Evolutionary conservation across 1,140 invertebrate species (phyloP), one percentile per base, ranked within the genome.

Genomic region (Atopsyche davidsoni): DNA sequence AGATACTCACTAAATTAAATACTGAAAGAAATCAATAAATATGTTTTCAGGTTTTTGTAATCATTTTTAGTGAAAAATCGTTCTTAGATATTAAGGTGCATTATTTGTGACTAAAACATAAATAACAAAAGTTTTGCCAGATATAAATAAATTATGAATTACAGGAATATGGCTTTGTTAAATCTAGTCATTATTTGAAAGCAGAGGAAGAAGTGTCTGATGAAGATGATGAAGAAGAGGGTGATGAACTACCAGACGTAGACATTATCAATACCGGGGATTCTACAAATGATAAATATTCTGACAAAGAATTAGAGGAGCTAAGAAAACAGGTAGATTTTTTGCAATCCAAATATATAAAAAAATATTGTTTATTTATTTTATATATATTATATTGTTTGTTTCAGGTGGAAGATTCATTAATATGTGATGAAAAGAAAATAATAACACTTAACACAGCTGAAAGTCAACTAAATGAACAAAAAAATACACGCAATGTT

Each of bases 251-350:
- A 38, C 31, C 47, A 28, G 38, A 57, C 10, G 44, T 42, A 19
- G 60, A 49, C 41, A 61, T n/a, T n/a, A n/a, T n/a, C n/a, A n/a
- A n/a, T n/a, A n/a, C n/a, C n/a, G n/a, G 51, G 39, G 63, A 66
- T 19, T 64, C 66, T n/a, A 62, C 63, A 17, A 60, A 55, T 57
- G 57, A 55, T 34, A 61, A 68, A 14, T 64, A 62, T 32, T 60
- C 65, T 2, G 69, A 75, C 42, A 65, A 70, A 44, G 66, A 78
- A 49, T 60, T 77, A 11, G 69, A 70, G n/a, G 69, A 74, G 44
- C 68, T 77, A 4, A 75, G 76, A 21, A 59, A 66, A 56, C 64
- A 78, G 63, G 67, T 75, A 52, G 41, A 25, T 43, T 32, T 34
- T 21, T n/a, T n/a, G n/a, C n/a, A n/a, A n/a, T n/a, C n/a, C n/a